Conservation (phyloP, 1,140 invertebrate species). For the Aphaenogaster ashmeadi region DNA sequence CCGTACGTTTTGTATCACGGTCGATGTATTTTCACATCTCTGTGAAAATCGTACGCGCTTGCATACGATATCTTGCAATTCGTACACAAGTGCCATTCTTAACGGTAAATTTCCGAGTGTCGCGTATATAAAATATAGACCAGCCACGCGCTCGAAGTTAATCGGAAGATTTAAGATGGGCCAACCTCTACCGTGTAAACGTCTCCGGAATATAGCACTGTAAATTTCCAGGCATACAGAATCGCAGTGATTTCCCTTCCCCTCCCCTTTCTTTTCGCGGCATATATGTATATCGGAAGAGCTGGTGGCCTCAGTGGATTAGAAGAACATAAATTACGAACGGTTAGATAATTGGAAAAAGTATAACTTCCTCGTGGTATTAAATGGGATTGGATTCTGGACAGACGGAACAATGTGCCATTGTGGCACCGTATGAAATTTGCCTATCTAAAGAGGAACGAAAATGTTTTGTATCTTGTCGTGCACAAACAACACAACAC, state of each 20-base stretch:
- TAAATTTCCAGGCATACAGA: constrained; percentile 53
- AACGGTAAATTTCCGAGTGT: constrained; percentile 35
- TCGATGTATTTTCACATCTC: not conserved
- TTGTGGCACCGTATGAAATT: not conserved
- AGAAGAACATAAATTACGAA: constrained; percentile 38
- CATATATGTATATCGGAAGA: constrained; percentile 18
- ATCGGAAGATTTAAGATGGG: constrained; percentile 76
- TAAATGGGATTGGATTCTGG: not conserved
- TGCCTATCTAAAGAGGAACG: not conserved
- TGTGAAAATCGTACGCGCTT: constrained; percentile 18
- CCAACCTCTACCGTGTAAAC: constrained; percentile 78
- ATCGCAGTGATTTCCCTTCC: constrained; percentile 57
- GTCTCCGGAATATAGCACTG: constrained; percentile 75
- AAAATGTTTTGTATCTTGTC: not conserved
- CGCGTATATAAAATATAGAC: constrained; percentile 50
- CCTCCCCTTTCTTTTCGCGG: constrained; percentile 13
- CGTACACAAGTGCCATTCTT: constrained; percentile 42
- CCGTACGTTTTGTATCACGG: not conserved
- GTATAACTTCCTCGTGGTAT: constrained; percentile 17
- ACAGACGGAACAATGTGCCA: not conserved
- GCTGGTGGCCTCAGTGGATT: constrained; percentile 1
- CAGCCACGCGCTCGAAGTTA: constrained; percentile 44
- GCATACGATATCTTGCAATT: constrained; percentile 35
- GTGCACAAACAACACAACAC: not conserved
- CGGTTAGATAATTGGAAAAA: constrained; percentile 52